Evolutionary conservation across 2,113 vertebrate genomes (phyloP), one percentile per base, ranked within the genome.

Genomic region (Pipa parva): DNA sequence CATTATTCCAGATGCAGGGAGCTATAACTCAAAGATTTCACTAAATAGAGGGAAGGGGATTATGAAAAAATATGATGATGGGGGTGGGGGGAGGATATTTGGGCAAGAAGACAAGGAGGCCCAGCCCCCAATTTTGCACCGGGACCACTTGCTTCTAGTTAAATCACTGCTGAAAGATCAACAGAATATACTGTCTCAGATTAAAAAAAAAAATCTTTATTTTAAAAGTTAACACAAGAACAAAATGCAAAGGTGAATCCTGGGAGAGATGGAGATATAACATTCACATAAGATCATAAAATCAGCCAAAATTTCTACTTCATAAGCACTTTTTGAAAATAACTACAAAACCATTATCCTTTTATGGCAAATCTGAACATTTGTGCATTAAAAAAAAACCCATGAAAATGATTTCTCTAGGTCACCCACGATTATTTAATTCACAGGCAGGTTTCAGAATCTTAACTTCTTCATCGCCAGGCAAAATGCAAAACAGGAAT

Each of bases 341-440:
- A 68, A 59, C 65, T 59, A 31, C 65, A 60, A 51, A 68, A 68
- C 56, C 56, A 42, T 59, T 46, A 28, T 59, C 56, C 24, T 68
- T 68, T 68, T 68, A 68, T 68, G 65, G 65, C 56, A 68, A 68
- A 52, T 59, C 49, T 59, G 65, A 68, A 68, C 65, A 52, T 60
- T 68, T 68, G 45, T 49, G 65, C 65, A 68, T 68, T 68, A 68
- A 67, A 67, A 67, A n/a, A 28, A 46, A 42, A 59, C 65, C 56
- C 31, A 50, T 51, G 4, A 59, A 37, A 13, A n/a, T 37, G 65
- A 51, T 51, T 68, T 60, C 50, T 68, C 56, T 68, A 68, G 65
- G 65, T 68, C 65, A 60, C 52, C 37, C 55, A 50, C 56, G 28
- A 24, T 27, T 24, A 59, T 33, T 21, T 49, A 68, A 68, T 68